Evolutionary conservation across 2,888 invertebrate species (phyloP).

Genomic region (Tipula helvola): DNA sequence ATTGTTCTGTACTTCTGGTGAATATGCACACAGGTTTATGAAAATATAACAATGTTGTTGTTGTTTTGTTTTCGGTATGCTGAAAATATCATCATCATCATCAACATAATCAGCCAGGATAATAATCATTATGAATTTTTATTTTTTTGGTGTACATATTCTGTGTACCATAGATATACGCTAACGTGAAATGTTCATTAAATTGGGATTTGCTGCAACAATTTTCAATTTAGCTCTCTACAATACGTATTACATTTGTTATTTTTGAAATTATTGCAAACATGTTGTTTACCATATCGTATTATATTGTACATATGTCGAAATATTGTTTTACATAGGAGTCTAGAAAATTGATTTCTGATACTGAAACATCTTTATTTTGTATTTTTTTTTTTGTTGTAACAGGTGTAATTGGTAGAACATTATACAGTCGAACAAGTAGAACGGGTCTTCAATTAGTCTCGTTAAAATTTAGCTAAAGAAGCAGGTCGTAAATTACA

Average conservation of each 20-base stretch:
- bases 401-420: background rate
- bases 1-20: background rate
- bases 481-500: background rate
- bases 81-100: background rate
- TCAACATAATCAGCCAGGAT: background rate
- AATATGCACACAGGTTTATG: background rate
- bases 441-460: background rate
- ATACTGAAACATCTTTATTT: background rate
- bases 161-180: background rate
- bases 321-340: background rate
- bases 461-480: background rate
- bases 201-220: background rate
- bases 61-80: background rate
- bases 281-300: background rate
- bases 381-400: background rate
- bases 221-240: background rate
- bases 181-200: background rate
- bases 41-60: background rate
- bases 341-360: background rate
- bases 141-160: background rate
- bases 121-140: background rate
- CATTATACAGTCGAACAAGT: background rate
- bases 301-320: background rate
- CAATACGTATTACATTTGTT: background rate
- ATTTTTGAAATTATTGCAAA: background rate